Evolutionary conservation across 2,888 invertebrate species (phyloP), one percentile per base, ranked within the genome.

Genomic region (Panopea generosa): DNA sequence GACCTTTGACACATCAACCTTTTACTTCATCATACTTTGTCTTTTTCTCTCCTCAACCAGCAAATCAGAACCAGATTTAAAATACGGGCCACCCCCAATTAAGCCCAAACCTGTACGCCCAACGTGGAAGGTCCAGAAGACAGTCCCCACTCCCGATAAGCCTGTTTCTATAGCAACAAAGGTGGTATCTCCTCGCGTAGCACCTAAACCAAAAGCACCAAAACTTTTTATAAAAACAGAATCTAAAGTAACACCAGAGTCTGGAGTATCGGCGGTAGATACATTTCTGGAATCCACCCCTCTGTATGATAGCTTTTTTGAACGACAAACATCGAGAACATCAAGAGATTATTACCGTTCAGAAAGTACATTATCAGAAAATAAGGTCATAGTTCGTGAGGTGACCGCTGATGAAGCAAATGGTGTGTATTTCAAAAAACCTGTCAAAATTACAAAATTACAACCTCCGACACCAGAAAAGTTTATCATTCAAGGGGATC

Each of bases 41-140:
- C 22, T 33, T 40, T 57, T 27, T 57, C 49, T 67, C 49, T 57
- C 67, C 67, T 38, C 2, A 16, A 27, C 50, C 65, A 79, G 77
- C 73, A 76, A 74, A 75, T 79, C 77, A 50, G 77, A 79, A 38
- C 63, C 77, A 29, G 78, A 78, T 38, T 47, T 76, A 60, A 70
- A 62, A 56, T 45, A 38, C 27, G 49, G 47, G 63, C 80, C 78
- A 22, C 79, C 76, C 50, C 69, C 71, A 22, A 47, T 83, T 24
- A 65, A 59, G 43, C 82, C 82, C 18, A 82, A 82, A 53, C 84
- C 78, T 43, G 53, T 75, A 22, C 77, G 67, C 50, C 77, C 68
- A 56, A 49, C 59, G 53, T 72, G 69, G 69, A 72, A 76, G 67
- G 76, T 53, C 67, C 67, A 50, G 61, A 71, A 57, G 49, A 53